A percentile compares a stretch with the other conserved stretches of the same genome.
Conservation (phyloP, 2,797 vertebrate genomes). For the Salmo trutta region DNA sequence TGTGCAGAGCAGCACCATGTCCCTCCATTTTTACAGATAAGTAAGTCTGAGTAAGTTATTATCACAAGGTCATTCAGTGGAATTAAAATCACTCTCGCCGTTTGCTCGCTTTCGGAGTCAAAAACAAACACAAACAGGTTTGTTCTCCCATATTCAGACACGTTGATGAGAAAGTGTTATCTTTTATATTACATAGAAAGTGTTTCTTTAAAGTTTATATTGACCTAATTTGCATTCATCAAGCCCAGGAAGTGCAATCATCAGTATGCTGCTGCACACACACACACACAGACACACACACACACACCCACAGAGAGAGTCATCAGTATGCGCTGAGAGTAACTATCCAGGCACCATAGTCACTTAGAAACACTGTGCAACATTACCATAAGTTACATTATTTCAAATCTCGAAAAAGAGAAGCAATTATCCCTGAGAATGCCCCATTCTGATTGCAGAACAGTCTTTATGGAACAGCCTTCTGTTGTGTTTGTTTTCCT, state of each 20-base stretch:
- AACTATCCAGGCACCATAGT: background rate
- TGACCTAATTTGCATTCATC: constrained; percentile 9
- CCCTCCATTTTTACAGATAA: background rate
- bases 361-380: constrained; percentile 3
- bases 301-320: background rate
- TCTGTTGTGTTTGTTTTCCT: background rate
- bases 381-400: constrained; percentile 7
- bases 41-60: constrained; percentile 1
- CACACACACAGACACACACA: background rate
- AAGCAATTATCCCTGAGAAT: background rate
- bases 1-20: background rate
- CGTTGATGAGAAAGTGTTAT: constrained; percentile 2
- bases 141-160: background rate
- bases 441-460: background rate
- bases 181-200: background rate
- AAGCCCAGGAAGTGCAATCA: background rate
- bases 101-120: background rate
- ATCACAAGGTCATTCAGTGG: background rate
- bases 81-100: constrained; percentile 1
- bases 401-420: background rate
- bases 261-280: background rate
- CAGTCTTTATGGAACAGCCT: background rate
- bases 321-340: background rate
- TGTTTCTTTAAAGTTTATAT: background rate
- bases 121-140: constrained; percentile 4